These are phyloP conservation scores for Esperia sulphurella DNA, from an alignment of 2,888 invertebrate genomes.

Conservation along the genomic window DNA sequence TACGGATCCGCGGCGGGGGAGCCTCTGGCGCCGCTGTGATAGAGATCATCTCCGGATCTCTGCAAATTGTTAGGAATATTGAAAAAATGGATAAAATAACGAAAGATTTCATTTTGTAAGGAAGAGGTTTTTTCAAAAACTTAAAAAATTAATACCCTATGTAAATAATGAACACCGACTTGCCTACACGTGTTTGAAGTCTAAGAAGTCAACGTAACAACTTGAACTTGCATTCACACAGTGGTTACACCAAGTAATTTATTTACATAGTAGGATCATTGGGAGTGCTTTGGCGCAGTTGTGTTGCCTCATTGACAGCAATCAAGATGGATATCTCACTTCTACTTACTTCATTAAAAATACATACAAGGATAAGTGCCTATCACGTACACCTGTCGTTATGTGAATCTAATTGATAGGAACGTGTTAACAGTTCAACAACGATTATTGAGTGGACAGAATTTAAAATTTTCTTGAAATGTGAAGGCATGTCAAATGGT, in stretches of 20 bases:
- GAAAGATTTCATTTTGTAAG: too few relatives aligned
- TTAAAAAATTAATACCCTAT: too few relatives aligned
- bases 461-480: slow-evolving; percentile 23
- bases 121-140: too few relatives aligned
- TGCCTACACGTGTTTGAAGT: neutral
- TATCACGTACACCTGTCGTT: slow-evolving; percentile 39
- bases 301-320: slow-evolving; percentile 26
- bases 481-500: slow-evolving; percentile 37
- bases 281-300: slow-evolving; percentile 17
- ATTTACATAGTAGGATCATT: slow-evolving; percentile 16
- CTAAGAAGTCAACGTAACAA: neutral
- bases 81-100: too few relatives aligned
- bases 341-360: slow-evolving; percentile 36
- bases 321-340: slow-evolving; percentile 31
- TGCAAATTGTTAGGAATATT: slow-evolving; percentile 32
- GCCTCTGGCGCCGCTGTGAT: slow-evolving; percentile 97
- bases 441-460: slow-evolving; percentile 41
- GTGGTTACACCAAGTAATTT: slow-evolving; percentile 12
- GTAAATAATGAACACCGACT: too few relatives aligned
- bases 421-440: slow-evolving; percentile 24
- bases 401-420: slow-evolving; percentile 54
- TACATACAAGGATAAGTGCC: slow-evolving; percentile 33
- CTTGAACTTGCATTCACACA: slow-evolving; percentile 13
- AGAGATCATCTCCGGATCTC: slow-evolving; percentile 97
- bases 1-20: slow-evolving; percentile 95